phyloP scores from a whole-genome alignment of 2,113 vertebrate genomes.

The Chionodraco myersi region DNA sequence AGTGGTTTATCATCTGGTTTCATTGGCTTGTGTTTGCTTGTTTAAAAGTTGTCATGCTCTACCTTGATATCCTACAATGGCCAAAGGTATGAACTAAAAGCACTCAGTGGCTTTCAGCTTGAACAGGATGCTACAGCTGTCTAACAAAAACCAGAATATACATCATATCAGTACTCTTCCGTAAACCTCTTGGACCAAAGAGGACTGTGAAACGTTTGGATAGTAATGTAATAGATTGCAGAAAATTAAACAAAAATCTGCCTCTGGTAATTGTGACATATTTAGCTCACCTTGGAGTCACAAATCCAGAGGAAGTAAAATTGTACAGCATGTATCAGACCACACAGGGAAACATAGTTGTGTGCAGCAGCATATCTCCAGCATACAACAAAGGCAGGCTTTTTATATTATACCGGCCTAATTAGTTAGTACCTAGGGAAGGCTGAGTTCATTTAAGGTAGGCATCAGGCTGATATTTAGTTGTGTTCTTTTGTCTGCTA shows the following conservation, averaged over 20 bases:
- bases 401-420: neutral
- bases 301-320: neutral
- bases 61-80: neutral
- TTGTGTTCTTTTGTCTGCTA: constrained; percentile 6
- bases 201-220: neutral
- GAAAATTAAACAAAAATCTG: neutral
- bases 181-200: too few relatives aligned
- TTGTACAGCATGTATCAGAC: neutral
- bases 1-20: neutral
- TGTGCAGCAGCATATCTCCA: neutral
- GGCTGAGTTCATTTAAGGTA: constrained; percentile 6
- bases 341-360: neutral
- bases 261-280: neutral
- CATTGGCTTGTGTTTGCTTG: too few relatives aligned
- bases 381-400: neutral
- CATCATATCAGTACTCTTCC: neutral
- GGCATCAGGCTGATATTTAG: neutral
- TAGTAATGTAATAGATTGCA: neutral
- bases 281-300: too few relatives aligned
- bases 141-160: neutral
- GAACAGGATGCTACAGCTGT: neutral
- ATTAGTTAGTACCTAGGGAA: constrained; percentile 6
- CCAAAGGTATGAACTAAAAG: neutral
- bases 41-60: neutral
- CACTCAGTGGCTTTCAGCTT: neutral